Conservation (phyloP, 2,113 vertebrate genomes). For the Dermatemys mawii region DNA sequence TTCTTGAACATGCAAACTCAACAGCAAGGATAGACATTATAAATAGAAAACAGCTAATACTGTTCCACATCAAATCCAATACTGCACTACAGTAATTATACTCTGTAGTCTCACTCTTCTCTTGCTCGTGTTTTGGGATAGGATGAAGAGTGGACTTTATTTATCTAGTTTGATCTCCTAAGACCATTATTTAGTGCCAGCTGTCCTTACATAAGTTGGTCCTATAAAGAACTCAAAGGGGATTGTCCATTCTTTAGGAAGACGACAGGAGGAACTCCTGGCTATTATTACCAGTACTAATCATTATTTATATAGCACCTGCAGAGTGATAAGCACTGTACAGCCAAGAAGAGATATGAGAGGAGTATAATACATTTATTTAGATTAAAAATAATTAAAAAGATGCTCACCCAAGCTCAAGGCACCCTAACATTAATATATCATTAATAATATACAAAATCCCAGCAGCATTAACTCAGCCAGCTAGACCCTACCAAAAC, state of each 20-base stretch:
- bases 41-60: background rate
- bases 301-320: slow-evolving; percentile 32
- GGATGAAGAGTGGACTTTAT: background rate
- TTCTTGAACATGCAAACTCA: background rate
- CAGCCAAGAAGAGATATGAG: background rate
- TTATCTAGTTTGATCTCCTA: background rate
- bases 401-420: slow-evolving; percentile 63
- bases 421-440: slow-evolving; percentile 54
- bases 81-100: background rate
- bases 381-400: slow-evolving; percentile 50
- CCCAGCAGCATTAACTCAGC: slow-evolving; percentile 59
- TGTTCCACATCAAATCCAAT: background rate
- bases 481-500: slow-evolving; percentile 31
- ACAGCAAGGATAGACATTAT: background rate
- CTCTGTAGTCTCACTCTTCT: background rate
- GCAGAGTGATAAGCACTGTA: background rate
- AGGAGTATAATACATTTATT: slow-evolving; percentile 40
- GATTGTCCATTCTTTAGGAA: fast-evolving
- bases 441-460: slow-evolving; percentile 73
- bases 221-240: background rate
- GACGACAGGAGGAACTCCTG: background rate
- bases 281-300: background rate
- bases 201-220: background rate
- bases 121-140: fast-evolving
- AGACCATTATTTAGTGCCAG: background rate